A percentile compares a stretch with the other conserved stretches of the same genome.
These are phyloP conservation scores for Drosophila sp. DNA, from an alignment of 1,140 invertebrate species.

Conservation along the genomic window DNA sequence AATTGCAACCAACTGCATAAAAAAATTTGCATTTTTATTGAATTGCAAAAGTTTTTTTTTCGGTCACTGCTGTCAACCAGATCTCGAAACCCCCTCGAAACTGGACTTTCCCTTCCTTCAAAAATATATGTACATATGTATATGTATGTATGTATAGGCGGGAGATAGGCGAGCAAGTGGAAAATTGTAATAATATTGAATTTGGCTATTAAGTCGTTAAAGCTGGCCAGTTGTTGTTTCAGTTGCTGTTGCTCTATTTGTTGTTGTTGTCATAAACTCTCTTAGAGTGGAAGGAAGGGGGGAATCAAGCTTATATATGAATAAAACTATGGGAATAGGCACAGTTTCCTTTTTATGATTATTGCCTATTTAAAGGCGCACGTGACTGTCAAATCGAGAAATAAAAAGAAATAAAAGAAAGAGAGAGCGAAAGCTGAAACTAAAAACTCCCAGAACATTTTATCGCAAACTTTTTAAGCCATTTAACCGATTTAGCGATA, in stretches of 20 bases:
- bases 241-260: neutral
- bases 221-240: constrained; percentile 46
- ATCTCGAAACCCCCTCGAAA: constrained; percentile 9
- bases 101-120: constrained; percentile 9
- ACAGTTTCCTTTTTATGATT: constrained; percentile 49
- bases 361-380: constrained; percentile 57
- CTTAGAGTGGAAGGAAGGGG: neutral
- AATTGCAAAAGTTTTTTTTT: constrained; percentile 75
- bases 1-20: constrained; percentile 68
- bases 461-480: constrained; percentile 75
- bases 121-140: neutral
- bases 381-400: constrained; percentile 49
- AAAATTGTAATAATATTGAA: constrained; percentile 78
- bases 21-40: constrained; percentile 78
- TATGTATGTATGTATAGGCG: neutral
- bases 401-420: constrained; percentile 15
- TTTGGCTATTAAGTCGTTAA: constrained; percentile 79
- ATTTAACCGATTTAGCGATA: constrained; percentile 73
- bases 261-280: neutral
- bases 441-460: constrained; percentile 34
- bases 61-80: constrained; percentile 57
- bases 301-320: neutral
- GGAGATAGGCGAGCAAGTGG: constrained; percentile 54
- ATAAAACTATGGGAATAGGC: constrained; percentile 41
- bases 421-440: neutral